Conservation (phyloP, 2,113 vertebrate species). For the Xerus inauris region DNA sequence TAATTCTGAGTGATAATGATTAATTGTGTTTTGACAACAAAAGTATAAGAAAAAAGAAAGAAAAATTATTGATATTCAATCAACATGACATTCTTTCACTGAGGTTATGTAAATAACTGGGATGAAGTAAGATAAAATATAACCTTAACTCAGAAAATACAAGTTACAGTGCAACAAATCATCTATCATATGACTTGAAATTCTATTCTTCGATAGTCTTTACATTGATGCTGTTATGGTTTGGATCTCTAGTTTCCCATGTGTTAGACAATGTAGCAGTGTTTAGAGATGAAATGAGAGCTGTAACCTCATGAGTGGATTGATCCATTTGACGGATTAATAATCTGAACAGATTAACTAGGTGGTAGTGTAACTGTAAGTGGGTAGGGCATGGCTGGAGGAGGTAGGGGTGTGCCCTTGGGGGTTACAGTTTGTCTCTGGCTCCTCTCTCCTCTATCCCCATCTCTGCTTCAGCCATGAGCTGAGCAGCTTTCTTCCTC, state of each 20-base stretch:
- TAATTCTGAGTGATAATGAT: constrained; percentile 36
- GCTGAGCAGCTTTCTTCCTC: too few relatives aligned
- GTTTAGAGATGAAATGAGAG: too few relatives aligned
- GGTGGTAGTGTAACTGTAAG: too few relatives aligned
- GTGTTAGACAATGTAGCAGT: too few relatives aligned
- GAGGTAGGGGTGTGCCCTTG: too few relatives aligned
- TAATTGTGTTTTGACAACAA: constrained; percentile 40
- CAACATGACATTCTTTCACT: not conserved
- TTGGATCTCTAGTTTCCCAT: too few relatives aligned
- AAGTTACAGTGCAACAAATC: not conserved
- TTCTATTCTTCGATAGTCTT: not conserved
- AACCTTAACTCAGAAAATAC: not conserved
- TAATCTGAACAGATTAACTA: not conserved
- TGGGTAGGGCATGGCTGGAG: too few relatives aligned
- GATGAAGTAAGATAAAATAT: constrained; percentile 12
- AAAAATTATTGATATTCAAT: constrained; percentile 35
- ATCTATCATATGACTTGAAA: not conserved
- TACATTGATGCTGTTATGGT: not conserved
- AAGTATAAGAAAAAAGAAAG: not conserved
- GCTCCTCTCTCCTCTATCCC: too few relatives aligned
- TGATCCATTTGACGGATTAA: not conserved
- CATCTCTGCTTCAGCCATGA: too few relatives aligned
- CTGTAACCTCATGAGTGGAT: too few relatives aligned
- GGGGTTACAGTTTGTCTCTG: too few relatives aligned
- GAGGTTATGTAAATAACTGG: not conserved